Evolutionary conservation across 2,888 invertebrate species (phyloP).

Genomic region (Aleiodes alternator): DNA sequence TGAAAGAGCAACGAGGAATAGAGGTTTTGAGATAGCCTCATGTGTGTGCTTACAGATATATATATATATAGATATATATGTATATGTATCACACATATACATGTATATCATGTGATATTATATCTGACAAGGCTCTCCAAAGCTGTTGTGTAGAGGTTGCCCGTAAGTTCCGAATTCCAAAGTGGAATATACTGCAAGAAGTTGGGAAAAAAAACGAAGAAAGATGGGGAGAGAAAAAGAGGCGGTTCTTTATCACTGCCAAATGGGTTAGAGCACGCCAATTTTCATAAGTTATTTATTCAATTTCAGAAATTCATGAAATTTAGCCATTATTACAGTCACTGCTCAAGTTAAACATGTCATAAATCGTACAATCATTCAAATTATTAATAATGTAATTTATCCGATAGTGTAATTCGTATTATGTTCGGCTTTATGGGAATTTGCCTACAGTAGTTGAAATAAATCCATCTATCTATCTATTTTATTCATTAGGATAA

Average conservation of each 20-base stretch:
- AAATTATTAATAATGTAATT: no score
- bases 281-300: constrained; percentile 18
- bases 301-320: no score
- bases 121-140: constrained; percentile 62
- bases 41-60: constrained; percentile 43
- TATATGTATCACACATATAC: constrained; percentile 36
- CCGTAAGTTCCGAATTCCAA: constrained; percentile 40
- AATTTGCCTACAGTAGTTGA: no score
- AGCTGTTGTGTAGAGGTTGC: constrained; percentile 24
- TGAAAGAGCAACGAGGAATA: constrained; percentile 67
- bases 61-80: constrained; percentile 7
- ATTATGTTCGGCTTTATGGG: no score
- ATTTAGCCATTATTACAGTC: no score
- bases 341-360: no score
- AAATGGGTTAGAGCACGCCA: neutral
- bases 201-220: neutral
- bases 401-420: no score
- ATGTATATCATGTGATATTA: constrained; percentile 61
- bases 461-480: no score
- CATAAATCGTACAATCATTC: no score
- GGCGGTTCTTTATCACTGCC: constrained; percentile 12
- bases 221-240: no score
- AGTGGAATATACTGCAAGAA: neutral
- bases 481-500: no score
- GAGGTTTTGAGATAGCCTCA: constrained; percentile 46